Conservation (phyloP, 2,113 vertebrate species). For the Nycticryphes semicollaris region DNA sequence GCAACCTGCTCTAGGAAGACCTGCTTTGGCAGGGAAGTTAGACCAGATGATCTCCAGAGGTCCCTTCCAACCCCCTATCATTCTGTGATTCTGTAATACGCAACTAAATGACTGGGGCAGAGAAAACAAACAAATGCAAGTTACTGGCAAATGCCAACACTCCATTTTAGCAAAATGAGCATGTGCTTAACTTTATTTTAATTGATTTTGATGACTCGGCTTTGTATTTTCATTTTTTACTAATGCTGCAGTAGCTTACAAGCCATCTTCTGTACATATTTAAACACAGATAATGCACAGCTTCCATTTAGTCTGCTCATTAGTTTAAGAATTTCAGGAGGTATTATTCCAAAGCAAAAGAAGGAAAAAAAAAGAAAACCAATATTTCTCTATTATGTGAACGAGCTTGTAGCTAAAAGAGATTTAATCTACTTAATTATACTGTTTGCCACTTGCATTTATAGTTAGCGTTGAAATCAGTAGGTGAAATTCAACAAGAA, state of each 20-base stretch:
- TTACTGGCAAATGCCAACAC: neutral
- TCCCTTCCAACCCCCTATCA: too few species aligned
- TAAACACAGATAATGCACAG: neutral
- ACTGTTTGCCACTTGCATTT: neutral
- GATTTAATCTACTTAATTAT: constrained; percentile 26
- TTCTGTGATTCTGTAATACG: too few species aligned
- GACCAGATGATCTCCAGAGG: too few species aligned
- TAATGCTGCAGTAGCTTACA: neutral
- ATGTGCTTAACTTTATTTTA: neutral
- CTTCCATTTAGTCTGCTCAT: neutral
- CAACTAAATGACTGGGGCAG: neutral
- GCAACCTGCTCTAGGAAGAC: too few species aligned
- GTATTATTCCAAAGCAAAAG: neutral
- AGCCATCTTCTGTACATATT: neutral
- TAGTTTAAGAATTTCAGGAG: neutral
- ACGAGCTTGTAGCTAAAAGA: neutral
- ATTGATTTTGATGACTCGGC: neutral
- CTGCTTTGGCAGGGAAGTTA: too few species aligned
- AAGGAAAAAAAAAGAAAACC: neutral
- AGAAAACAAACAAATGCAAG: neutral
- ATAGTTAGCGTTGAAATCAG: neutral
- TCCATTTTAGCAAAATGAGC: neutral
- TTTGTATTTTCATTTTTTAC: constrained; percentile 9
- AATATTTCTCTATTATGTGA: neutral
- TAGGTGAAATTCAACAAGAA: constrained; percentile 19